phyloP scores from a whole-genome alignment of 1,140 invertebrate genomes.

The Leptoteleia sp. region DNA sequence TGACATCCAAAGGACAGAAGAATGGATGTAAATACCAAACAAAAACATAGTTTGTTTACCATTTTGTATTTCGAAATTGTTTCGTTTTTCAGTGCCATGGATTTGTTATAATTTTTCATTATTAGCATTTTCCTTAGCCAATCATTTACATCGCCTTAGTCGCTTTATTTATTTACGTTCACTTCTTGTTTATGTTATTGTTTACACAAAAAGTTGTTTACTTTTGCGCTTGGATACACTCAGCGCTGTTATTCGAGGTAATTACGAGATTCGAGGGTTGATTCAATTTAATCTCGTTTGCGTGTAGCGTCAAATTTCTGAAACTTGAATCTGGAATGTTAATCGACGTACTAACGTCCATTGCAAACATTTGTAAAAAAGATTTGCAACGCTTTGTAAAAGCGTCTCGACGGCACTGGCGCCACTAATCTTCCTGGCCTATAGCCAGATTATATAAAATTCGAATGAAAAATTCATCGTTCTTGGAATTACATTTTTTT shows the following conservation, averaged over 20 bases:
- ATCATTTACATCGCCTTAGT: too few species aligned
- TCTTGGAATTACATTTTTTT: slow-evolving; percentile 5
- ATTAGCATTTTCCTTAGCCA: too few species aligned
- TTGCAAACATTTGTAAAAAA: slow-evolving; percentile 43
- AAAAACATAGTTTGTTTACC: too few species aligned
- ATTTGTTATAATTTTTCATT: too few species aligned
- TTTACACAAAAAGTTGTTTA: too few species aligned
- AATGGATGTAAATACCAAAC: too few species aligned
- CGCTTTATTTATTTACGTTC: background rate
- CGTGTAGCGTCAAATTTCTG: slow-evolving; percentile 21
- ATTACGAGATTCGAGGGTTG: slow-evolving; percentile 11
- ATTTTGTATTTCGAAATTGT: too few species aligned
- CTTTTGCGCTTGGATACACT: too few species aligned
- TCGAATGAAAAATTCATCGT: slow-evolving; percentile 18
- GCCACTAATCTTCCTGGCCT: slow-evolving; percentile 36
- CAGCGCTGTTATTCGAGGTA: too few species aligned
- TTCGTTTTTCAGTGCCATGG: too few species aligned
- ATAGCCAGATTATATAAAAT: slow-evolving; percentile 47
- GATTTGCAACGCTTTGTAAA: slow-evolving; percentile 31
- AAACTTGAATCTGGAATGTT: slow-evolving; percentile 23
- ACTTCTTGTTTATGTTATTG: background rate
- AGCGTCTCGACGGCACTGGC: slow-evolving; percentile 29
- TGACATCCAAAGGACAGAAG: too few species aligned
- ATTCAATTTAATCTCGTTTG: slow-evolving; percentile 36
- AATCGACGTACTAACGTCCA: slow-evolving; percentile 26